Percentiles rank a stretch among this genome's conserved stretches.
phyloP scores from a whole-genome alignment of 2,797 vertebrate species.

The Melanotaenia parkinsoni region DNA sequence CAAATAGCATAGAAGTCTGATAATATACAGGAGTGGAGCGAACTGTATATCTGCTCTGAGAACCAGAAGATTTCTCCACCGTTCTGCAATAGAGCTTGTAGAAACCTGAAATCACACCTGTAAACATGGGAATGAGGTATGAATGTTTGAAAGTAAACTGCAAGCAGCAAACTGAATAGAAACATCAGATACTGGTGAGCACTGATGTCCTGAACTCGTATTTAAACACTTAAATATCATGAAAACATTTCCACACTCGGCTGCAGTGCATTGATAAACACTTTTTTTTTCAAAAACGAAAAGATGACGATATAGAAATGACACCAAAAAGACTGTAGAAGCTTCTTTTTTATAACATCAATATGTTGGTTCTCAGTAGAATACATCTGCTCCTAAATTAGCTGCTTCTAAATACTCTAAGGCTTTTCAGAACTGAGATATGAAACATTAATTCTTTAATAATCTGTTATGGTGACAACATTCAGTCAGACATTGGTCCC shows the following conservation, averaged over 20 bases:
- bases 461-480: no score
- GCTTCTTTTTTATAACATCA: no score
- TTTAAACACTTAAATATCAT: neutral
- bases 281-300: no score
- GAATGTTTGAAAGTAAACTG: conserved; percentile 16
- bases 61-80: conserved; percentile 20
- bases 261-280: no score
- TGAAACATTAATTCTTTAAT: no score
- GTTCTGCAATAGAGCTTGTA: conserved; percentile 14
- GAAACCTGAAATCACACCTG: conserved; percentile 1
- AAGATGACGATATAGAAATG: no score
- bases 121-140: neutral
- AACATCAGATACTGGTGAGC: neutral
- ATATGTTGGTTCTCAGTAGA: no score
- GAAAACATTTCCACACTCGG: neutral
- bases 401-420: no score
- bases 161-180: conserved; percentile 9
- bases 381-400: no score
- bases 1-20: conserved; percentile 60
- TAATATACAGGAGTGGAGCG: conserved; percentile 55
- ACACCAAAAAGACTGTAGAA: no score
- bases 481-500: no score
- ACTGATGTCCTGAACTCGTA: neutral
- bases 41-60: conserved; percentile 59
- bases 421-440: no score